A percentile compares a stretch with the other conserved stretches of the same genome.
phyloP scores from a whole-genome alignment of 2,888 invertebrate genomes.

The Drosophila mayaguana region DNA sequence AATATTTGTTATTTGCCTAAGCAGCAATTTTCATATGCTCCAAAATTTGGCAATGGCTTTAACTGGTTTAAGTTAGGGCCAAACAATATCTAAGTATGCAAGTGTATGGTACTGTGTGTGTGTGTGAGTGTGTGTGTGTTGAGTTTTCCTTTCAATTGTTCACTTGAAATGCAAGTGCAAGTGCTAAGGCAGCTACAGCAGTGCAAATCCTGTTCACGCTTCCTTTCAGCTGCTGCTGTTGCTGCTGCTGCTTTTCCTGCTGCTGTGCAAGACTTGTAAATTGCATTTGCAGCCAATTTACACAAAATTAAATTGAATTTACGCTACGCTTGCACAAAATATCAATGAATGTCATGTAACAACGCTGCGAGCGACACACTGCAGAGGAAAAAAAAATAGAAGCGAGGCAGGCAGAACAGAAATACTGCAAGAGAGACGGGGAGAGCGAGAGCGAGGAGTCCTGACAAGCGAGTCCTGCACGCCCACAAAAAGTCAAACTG shows the following conservation, averaged over 20 bases:
- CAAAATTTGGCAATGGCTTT: conserved; percentile 5
- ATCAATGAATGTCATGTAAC: conserved; percentile 74
- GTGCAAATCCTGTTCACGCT: conserved; percentile 48
- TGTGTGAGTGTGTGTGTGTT: conserved; percentile 7
- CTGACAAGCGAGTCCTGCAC: conserved; percentile 17
- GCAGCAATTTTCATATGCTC: not conserved
- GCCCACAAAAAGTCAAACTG: conserved; percentile 67
- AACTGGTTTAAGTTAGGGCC: not conserved
- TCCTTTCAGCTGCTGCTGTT: conserved; percentile 35
- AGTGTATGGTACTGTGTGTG: not conserved
- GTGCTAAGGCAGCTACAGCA: conserved; percentile 26
- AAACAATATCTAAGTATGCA: not conserved
- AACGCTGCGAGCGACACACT: conserved; percentile 40
- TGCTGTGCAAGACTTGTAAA: conserved; percentile 61
- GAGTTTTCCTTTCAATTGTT: conserved; percentile 23
- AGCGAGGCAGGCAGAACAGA: conserved; percentile 13
- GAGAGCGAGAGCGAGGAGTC: not conserved
- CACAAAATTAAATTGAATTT: conserved; percentile 78
- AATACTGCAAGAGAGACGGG: too few species aligned
- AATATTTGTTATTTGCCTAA: conserved; percentile 13
- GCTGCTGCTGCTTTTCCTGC: conserved; percentile 29
- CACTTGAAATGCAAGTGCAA: conserved; percentile 40
- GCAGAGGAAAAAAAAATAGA: conserved; percentile 5
- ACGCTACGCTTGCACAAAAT: conserved; percentile 75
- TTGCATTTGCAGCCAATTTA: conserved; percentile 78